phyloP scores from a whole-genome alignment of 2,113 vertebrate genomes.

The Megaceryle torquata region DNA sequence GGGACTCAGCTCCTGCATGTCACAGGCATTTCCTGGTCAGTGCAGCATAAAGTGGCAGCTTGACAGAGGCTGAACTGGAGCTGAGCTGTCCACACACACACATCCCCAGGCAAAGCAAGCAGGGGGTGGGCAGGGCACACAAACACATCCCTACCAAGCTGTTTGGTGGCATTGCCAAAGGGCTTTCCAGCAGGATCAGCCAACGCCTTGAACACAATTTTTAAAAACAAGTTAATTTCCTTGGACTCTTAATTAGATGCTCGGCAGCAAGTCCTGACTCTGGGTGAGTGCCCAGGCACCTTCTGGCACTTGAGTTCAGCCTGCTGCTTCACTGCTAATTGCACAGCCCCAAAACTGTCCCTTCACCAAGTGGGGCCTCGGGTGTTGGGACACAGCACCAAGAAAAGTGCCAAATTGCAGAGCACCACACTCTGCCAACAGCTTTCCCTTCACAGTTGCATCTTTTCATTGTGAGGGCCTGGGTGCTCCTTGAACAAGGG shows the following conservation, averaged over 20 bases:
- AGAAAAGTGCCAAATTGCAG: background rate
- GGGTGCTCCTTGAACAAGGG: no score
- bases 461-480: accelerated
- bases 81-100: background rate
- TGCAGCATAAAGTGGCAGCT: accelerated
- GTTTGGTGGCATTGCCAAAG: background rate
- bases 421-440: accelerated
- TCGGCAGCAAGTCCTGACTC: background rate
- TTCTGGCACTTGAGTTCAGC: background rate
- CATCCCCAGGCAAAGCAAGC: background rate
- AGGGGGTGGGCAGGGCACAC: background rate
- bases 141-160: background rate
- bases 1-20: background rate
- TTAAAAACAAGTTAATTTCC: background rate
- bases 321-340: background rate
- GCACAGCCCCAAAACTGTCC: background rate
- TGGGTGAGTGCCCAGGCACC: background rate
- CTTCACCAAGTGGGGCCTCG: background rate
- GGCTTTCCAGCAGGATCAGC: background rate
- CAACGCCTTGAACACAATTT: background rate
- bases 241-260: background rate
- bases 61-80: background rate
- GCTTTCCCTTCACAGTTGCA: background rate
- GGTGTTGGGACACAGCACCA: background rate
- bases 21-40: background rate